A percentile compares a stretch with the other conserved stretches of the same genome.
Evolutionary conservation across 2,888 invertebrate genomes (phyloP).

Genomic region (Zhengitettix transpicula): DNA sequence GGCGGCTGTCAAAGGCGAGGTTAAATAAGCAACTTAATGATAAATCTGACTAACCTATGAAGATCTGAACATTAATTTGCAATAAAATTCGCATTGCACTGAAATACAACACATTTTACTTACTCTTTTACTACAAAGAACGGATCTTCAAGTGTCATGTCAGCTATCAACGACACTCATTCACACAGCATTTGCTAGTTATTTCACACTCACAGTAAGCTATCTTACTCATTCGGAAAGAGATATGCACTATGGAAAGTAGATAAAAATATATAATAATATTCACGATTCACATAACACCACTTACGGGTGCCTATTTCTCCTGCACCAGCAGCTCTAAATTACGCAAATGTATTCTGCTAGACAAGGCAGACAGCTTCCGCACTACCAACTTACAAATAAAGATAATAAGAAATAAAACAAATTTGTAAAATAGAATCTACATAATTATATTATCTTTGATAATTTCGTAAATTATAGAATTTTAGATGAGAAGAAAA

Average conservation of each 20-base stretch:
- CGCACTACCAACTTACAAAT: neutral
- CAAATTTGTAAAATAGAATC: no score
- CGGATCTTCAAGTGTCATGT: conserved; percentile 97
- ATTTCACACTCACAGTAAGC: neutral
- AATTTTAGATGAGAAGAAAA: no score
- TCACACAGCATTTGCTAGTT: conserved; percentile 2
- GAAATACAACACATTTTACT: conserved; percentile 30
- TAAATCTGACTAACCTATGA: no score
- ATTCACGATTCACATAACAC: neutral
- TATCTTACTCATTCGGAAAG: neutral
- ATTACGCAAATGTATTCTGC: neutral
- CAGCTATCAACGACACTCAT: conserved; percentile 21
- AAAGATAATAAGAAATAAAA: no score
- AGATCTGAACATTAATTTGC: no score
- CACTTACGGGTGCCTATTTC: neutral
- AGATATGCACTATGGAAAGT: neutral
- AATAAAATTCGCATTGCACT: no score
- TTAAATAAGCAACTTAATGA: no score
- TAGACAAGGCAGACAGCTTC: neutral
- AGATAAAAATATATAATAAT: neutral
- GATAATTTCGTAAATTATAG: no score
- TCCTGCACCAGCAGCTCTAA: neutral
- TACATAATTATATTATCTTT: no score
- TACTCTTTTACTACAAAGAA: conserved; percentile 98
- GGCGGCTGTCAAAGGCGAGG: no score